A percentile compares a stretch with the other conserved stretches of the same genome.
Evolutionary conservation across 2,797 vertebrate genomes (phyloP).

Genomic region (Smutsia gigantea): DNA sequence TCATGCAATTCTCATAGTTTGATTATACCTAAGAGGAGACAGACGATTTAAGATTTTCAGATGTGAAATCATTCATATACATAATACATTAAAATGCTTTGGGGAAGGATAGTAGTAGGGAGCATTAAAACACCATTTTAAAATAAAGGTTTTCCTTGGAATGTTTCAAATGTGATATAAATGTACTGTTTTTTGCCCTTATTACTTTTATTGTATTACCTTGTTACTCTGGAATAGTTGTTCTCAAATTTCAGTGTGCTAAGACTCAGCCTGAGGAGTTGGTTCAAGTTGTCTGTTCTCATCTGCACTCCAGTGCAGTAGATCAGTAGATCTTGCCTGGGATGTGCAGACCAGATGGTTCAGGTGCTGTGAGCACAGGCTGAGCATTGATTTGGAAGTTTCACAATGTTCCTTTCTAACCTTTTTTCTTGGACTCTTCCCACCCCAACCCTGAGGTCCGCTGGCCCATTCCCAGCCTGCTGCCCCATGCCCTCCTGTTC

Average conservation of each 20-base stretch:
- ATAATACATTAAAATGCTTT: neutral
- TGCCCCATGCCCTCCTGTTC: neutral
- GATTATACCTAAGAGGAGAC: neutral
- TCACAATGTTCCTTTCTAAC: neutral
- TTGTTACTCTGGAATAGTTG: neutral
- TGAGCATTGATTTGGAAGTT: neutral
- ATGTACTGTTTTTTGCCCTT: neutral
- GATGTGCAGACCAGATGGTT: conserved; percentile 14
- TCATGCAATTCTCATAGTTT: conserved; percentile 40
- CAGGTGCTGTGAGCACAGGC: neutral
- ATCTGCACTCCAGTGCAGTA: neutral
- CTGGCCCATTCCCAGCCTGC: neutral
- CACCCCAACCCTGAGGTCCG: neutral
- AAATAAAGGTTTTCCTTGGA: neutral
- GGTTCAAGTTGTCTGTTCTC: neutral
- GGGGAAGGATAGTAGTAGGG: neutral
- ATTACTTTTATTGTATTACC: neutral
- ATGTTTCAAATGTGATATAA: neutral
- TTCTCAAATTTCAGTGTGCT: neutral
- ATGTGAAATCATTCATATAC: conserved; percentile 34
- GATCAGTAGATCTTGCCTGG: neutral
- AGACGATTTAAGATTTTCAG: conserved; percentile 39
- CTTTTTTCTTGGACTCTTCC: neutral
- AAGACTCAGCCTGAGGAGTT: neutral
- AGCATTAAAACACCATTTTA: conserved; percentile 8